phyloP scores from a whole-genome alignment of 2,113 vertebrate genomes.

The Lagopus muta region DNA sequence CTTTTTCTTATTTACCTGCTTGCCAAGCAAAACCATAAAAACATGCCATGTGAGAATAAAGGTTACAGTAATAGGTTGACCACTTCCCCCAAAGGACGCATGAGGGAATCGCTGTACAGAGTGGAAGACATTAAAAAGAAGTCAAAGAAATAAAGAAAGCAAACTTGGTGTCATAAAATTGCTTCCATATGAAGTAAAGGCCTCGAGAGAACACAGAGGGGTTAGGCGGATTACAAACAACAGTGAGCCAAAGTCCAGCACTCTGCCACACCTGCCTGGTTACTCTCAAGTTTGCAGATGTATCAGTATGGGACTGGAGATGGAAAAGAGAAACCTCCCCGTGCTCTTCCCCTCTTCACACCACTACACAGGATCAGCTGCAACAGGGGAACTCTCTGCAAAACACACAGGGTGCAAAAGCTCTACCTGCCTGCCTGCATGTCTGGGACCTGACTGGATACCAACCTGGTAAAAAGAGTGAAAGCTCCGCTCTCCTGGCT shows the following conservation, averaged over 20 bases:
- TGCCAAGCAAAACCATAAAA: background rate
- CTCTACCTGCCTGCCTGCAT: background rate
- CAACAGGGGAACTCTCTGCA: background rate
- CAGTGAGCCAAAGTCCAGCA: background rate
- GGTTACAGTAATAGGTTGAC: background rate
- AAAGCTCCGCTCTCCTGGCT: conserved; percentile 93
- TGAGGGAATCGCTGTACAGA: background rate
- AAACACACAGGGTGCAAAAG: background rate
- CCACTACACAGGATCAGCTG: background rate
- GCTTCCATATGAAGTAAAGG: conserved; percentile 41
- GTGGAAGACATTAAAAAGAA: conserved; percentile 39
- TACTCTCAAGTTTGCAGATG: conserved; percentile 6
- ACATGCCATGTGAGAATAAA: background rate
- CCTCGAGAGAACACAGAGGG: conserved; percentile 4
- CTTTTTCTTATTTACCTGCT: background rate
- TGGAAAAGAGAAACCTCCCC: background rate
- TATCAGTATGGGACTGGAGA: background rate
- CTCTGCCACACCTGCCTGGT: conserved; percentile 1
- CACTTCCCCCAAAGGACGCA: background rate
- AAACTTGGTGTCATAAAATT: conserved; percentile 19
- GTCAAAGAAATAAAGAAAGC: background rate
- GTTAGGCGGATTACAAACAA: conserved; percentile 31
- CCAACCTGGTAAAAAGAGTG: conserved; percentile 97
- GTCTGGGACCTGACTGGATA: background rate
- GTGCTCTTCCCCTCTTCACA: background rate